Percentiles rank a stretch among this genome's conserved stretches.
phyloP scores from a whole-genome alignment of 1,140 invertebrate genomes.

The Drosophila biarmipes region DNA sequence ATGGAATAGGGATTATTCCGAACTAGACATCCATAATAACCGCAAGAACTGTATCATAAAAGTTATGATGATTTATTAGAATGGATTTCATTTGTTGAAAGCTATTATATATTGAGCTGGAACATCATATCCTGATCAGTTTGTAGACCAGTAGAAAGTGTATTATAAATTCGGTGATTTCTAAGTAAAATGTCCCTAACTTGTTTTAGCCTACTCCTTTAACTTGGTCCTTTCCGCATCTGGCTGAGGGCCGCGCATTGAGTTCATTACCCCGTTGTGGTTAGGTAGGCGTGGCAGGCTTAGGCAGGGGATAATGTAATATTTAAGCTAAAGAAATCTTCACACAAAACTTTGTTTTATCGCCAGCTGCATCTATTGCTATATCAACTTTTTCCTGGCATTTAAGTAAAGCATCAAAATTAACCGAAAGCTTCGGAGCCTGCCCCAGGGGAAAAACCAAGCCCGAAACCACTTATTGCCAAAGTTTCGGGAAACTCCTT shows the following conservation, averaged over 20 bases:
- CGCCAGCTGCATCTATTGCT: slow-evolving; percentile 22
- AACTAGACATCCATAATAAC: not conserved
- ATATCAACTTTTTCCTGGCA: slow-evolving; percentile 4
- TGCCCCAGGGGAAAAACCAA: slow-evolving; percentile 9
- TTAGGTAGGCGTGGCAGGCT: slow-evolving; percentile 1
- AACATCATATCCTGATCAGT: not conserved
- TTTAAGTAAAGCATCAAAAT: slow-evolving; percentile 15
- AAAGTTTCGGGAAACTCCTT: slow-evolving; percentile 29
- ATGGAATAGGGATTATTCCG: slow-evolving; percentile 15
- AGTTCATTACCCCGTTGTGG: slow-evolving; percentile 71
- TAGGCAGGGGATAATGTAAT: slow-evolving; percentile 6
- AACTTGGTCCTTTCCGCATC: slow-evolving; percentile 11
- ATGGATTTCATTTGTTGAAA: not conserved
- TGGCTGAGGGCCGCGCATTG: slow-evolving; percentile 43
- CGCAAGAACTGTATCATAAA: no score
- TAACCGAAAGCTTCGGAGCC: slow-evolving; percentile 2
- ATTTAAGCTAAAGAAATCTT: slow-evolving; percentile 10
- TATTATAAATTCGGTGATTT: not conserved
- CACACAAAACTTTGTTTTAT: slow-evolving; percentile 3
- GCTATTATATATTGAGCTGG: not conserved
- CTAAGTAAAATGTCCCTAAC: not conserved
- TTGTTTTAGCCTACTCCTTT: slow-evolving; percentile 4
- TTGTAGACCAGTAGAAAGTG: not conserved
- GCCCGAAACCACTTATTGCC: slow-evolving; percentile 61
- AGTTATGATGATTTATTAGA: no score